phyloP scores from a whole-genome alignment of 2,113 vertebrate genomes.

The Hassar affinis region DNA sequence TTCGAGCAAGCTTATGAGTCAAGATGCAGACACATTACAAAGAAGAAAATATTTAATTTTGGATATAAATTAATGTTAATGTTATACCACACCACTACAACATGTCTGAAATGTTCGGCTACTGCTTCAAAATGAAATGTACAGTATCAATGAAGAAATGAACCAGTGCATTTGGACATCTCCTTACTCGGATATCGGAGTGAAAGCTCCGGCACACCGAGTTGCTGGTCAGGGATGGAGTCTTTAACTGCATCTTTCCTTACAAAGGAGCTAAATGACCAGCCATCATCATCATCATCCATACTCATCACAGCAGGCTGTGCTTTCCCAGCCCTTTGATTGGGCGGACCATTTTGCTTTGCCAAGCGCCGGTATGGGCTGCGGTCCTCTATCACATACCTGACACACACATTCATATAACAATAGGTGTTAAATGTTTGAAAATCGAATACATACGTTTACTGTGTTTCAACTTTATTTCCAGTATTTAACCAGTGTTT shows the following conservation, averaged over 20 bases:
- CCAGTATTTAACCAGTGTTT: not conserved
- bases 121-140: not conserved
- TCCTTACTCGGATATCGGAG: slow-evolving; percentile 82
- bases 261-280: slow-evolving; percentile 74
- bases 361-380: slow-evolving; percentile 85
- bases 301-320: slow-evolving; percentile 78
- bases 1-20: slow-evolving; percentile 76
- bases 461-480: not conserved
- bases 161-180: not conserved
- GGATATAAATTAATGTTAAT: not conserved
- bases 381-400: slow-evolving; percentile 86
- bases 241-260: slow-evolving; percentile 77
- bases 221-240: slow-evolving; percentile 86
- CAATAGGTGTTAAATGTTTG: not conserved
- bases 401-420: slow-evolving; percentile 57
- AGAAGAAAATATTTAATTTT: not conserved
- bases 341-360: slow-evolving; percentile 67
- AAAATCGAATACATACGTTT: not conserved
- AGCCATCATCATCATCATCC: slow-evolving; percentile 76
- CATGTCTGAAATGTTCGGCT: not conserved
- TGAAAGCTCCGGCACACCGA: slow-evolving; percentile 84
- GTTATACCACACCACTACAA: not conserved
- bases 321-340: slow-evolving; percentile 65
- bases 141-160: not conserved
- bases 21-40: not conserved